Evolutionary conservation across 2,113 vertebrate genomes (phyloP), one percentile per base, ranked within the genome.

Genomic region (Dicentrarchus labrax): DNA sequence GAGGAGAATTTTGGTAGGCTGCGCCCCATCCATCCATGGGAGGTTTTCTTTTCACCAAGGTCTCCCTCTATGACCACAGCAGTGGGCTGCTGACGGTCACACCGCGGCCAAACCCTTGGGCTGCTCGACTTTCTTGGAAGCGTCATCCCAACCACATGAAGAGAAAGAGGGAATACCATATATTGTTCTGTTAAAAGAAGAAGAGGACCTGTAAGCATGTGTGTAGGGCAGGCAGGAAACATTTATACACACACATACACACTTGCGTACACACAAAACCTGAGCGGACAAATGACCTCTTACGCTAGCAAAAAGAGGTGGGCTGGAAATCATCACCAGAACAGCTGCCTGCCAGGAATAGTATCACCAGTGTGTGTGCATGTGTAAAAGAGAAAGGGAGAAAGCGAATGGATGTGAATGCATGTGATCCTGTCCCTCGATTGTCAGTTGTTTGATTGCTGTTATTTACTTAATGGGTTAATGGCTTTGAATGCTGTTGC

Each of bases 61-160:
- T 94, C 91, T 93, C 91, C 92, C 91, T 83, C 75, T 78, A 70
- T 12, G 84, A 94, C 93, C 94, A 76, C 94, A 93, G 86, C 86
- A 62, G 94, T 70, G 91, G 91, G 93, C 80, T 69, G 72, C 89
- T 93, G 89, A 94, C 82, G 84, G 94, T 94, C 92, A 91, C 50
- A 41, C 78, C 91, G 86, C n/a, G 91, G 92, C 79, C 88, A 87
- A 89, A 86, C 86, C 83, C 87, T 86, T 68, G 78, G 80, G 73
- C 91, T 19, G 84, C 86, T 88, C 57, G 16, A 84, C 91, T 94
- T 92, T 94, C 90, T 92, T 94, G 89, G 90, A 93, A 93, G 84
- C 88, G 68, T 84, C 86, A 87, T 83, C 45, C n/a, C 4, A 8
- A 91, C 94, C 94, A 95, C 93, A 95, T 95, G 47, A 94, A 92